phyloP scores from a whole-genome alignment of 2,113 vertebrate species.

The Nesogale talazaci region DNA sequence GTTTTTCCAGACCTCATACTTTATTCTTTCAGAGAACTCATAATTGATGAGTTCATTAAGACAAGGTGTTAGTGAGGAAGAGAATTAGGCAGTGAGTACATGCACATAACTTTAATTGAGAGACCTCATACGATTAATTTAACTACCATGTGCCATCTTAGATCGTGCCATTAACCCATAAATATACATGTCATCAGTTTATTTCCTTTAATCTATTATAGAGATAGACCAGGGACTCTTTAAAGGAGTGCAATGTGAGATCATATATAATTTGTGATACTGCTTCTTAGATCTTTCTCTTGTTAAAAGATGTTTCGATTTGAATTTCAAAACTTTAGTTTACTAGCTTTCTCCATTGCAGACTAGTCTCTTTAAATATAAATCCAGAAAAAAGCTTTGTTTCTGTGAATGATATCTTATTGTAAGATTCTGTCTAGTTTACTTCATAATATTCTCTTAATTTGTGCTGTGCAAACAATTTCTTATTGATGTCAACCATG shows the following conservation, averaged over 20 bases:
- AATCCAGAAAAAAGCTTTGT: slow-evolving; percentile 11
- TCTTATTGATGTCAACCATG: too few species aligned
- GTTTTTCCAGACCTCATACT: slow-evolving; percentile 29
- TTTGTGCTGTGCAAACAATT: too few species aligned
- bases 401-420: not conserved
- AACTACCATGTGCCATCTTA: not conserved
- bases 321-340: slow-evolving; percentile 22
- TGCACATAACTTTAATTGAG: not conserved
- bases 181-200: not conserved
- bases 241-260: not conserved
- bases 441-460: not conserved
- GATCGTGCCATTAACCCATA: not conserved
- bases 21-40: not conserved
- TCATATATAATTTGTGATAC: not conserved
- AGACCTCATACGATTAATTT: not conserved
- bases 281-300: not conserved
- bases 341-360: slow-evolving; percentile 31
- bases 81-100: not conserved
- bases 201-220: slow-evolving; percentile 3
- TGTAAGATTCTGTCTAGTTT: not conserved
- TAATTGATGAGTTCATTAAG: not conserved
- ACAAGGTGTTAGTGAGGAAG: not conserved
- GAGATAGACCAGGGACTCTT: not conserved
- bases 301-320: not conserved
- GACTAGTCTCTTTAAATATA: not conserved